phyloP scores from a whole-genome alignment of 2,797 vertebrate genomes.

The Microchirus variegatus region DNA sequence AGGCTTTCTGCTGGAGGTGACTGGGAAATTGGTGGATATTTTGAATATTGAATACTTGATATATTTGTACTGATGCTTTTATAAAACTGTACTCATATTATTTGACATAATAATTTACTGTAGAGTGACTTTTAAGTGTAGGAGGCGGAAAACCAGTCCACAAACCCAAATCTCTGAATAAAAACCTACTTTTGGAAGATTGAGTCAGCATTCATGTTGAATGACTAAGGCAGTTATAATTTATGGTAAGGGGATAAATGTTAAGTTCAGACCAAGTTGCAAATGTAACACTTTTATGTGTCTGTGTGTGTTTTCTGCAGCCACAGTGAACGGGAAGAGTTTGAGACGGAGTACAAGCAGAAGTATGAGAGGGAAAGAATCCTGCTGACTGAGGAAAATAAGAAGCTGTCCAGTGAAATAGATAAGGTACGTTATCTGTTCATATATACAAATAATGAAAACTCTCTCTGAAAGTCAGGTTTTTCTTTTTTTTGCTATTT shows the following conservation, averaged over 20 bases:
- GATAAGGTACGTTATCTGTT: conserved; percentile 85
- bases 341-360: conserved; percentile 92
- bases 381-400: conserved; percentile 91
- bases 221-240: conserved; percentile 13
- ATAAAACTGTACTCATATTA: background rate
- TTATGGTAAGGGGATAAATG: conserved; percentile 13
- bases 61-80: background rate
- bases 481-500: background rate
- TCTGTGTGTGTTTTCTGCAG: conserved; percentile 65
- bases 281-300: conserved; percentile 23
- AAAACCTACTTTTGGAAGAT: conserved; percentile 4
- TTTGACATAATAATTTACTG: background rate
- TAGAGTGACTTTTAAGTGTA: background rate
- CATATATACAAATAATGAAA: background rate
- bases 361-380: conserved; percentile 92
- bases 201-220: background rate
- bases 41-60: conserved; percentile 9
- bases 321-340: conserved; percentile 94
- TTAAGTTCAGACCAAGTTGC: conserved; percentile 9
- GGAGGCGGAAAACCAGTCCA: background rate
- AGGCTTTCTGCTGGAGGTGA: conserved; percentile 8
- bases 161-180: conserved; percentile 5
- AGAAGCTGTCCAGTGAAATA: conserved; percentile 92
- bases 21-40: conserved; percentile 2
- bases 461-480: background rate